These are phyloP conservation scores for Tetramorium bicarinatum DNA, from an alignment of 2,888 invertebrate species.

Conservation along the genomic window DNA sequence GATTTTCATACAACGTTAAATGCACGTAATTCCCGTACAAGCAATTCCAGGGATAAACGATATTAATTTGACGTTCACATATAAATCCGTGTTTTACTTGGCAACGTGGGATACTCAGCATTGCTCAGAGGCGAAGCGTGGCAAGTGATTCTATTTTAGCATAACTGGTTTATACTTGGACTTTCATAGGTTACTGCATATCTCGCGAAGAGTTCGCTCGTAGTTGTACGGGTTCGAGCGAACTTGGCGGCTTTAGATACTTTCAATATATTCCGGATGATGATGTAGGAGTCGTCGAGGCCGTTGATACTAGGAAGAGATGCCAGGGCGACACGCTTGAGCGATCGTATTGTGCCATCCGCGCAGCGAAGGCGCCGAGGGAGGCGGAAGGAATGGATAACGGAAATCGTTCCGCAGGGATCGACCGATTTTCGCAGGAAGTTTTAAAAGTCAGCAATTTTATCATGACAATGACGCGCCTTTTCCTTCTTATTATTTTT, in stretches of 20 bases:
- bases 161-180: slow-evolving; percentile 57
- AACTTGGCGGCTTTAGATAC: slow-evolving; percentile 21
- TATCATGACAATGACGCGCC: background rate
- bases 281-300: slow-evolving; percentile 66
- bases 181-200: slow-evolving; percentile 45
- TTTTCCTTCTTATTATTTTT: background rate
- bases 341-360: slow-evolving; percentile 77
- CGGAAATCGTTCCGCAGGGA: slow-evolving; percentile 73
- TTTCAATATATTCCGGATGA: slow-evolving; percentile 62
- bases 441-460: slow-evolving; percentile 75
- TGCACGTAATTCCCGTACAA: background rate
- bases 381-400: slow-evolving; percentile 63
- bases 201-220: slow-evolving; percentile 11
- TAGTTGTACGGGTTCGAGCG: slow-evolving; percentile 9
- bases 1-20: slow-evolving; percentile 21
- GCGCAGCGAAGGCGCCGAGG: slow-evolving; percentile 57
- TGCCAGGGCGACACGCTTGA: slow-evolving; percentile 81
- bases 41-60: slow-evolving; percentile 30
- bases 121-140: slow-evolving; percentile 45
- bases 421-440: slow-evolving; percentile 76
- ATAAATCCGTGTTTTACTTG: slow-evolving; percentile 50
- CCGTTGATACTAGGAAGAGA: slow-evolving; percentile 79
- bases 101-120: slow-evolving; percentile 34
- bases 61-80: slow-evolving; percentile 46
- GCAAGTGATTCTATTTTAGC: slow-evolving; percentile 53